phyloP scores from a whole-genome alignment of 2,888 invertebrate species.

The Scotopteryx bipunctaria region DNA sequence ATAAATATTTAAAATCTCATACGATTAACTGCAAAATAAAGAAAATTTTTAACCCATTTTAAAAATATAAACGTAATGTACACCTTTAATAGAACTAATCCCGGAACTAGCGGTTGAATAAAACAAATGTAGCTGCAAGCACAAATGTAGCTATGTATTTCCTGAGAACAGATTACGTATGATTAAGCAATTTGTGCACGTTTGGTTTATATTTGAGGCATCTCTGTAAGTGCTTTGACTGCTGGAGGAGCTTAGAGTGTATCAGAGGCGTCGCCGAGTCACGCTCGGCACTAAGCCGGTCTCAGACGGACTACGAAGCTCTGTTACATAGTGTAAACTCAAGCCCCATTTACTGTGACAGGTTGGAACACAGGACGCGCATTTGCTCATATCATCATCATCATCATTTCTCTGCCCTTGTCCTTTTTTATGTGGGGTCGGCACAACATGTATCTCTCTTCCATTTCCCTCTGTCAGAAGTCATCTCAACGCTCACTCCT shows the following conservation, averaged over 20 bases:
- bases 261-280: constrained; percentile 41
- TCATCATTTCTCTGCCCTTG: too few relatives aligned
- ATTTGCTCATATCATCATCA: constrained; percentile 1
- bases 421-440: too few relatives aligned
- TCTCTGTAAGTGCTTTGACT: constrained; percentile 43
- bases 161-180: neutral
- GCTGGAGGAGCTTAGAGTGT: constrained; percentile 41
- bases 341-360: constrained; percentile 36
- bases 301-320: constrained; percentile 37
- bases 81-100: neutral
- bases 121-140: neutral
- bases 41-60: too few relatives aligned
- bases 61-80: too few relatives aligned
- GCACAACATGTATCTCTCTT: too few relatives aligned
- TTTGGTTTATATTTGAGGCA: constrained; percentile 40
- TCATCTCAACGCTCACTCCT: too few relatives aligned
- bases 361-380: constrained; percentile 24
- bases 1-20: too few relatives aligned
- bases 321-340: constrained; percentile 36
- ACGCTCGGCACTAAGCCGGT: constrained; percentile 41
- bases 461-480: too few relatives aligned
- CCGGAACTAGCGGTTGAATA: neutral
- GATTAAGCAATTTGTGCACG: constrained; percentile 36
- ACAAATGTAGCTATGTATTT: neutral
- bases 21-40: too few relatives aligned